Percentiles rank a stretch among this genome's conserved stretches.
Evolutionary conservation across 2,113 vertebrate species (phyloP).

Genomic region (Sinocyclocheilus grahami): DNA sequence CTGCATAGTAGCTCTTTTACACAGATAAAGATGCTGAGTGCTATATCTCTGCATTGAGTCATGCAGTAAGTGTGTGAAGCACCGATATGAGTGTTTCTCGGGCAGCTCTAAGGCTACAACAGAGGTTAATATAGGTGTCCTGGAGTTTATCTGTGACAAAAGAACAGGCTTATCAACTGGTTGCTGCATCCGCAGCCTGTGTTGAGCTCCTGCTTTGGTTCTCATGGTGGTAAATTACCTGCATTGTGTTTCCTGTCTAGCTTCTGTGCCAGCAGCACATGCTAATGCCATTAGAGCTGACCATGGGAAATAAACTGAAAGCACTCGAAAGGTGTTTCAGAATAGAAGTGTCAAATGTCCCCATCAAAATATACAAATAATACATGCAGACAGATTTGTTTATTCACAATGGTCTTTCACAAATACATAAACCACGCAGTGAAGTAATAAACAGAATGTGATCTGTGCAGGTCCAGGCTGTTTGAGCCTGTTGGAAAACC

Average conservation of each 20-base stretch:
- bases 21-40: conserved; percentile 16
- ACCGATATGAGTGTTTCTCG: conserved; percentile 21
- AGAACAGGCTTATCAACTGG: conserved; percentile 24
- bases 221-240: conserved; percentile 41
- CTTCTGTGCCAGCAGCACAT: conserved; percentile 24
- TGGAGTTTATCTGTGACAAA: conserved; percentile 42
- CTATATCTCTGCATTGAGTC: conserved; percentile 13
- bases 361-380: background rate
- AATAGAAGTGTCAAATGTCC: background rate
- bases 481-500: background rate
- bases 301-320: background rate
- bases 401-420: background rate
- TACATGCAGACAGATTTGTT: background rate
- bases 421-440: background rate
- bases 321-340: background rate
- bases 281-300: conserved; percentile 42
- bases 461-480: background rate
- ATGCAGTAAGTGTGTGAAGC: conserved; percentile 2
- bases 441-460: background rate
- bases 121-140: conserved; percentile 45
- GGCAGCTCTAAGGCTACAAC: conserved; percentile 13
- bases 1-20: background rate
- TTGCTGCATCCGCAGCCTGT: conserved; percentile 32
- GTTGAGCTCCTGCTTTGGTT: background rate
- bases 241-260: conserved; percentile 20